Conservation (phyloP, 2,113 vertebrate genomes). For the Sinocyclocheilus maitianheensis region DNA sequence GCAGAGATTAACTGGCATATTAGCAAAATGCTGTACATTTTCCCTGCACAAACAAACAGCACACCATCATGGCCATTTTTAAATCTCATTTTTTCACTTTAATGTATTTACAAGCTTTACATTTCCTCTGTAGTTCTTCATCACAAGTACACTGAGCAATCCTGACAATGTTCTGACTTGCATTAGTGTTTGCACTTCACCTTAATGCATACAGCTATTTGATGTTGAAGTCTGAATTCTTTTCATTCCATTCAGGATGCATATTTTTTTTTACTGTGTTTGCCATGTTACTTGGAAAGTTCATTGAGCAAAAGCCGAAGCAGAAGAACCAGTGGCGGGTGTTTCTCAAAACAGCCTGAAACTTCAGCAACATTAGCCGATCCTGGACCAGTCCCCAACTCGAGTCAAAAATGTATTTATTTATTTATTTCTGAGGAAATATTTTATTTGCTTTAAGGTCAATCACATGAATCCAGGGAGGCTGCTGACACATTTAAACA, state of each 20-base stretch:
- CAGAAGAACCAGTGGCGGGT: slow-evolving; percentile 75
- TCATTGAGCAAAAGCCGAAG: slow-evolving; percentile 80
- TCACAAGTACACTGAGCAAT: slow-evolving; percentile 83
- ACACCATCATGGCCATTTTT: neutral
- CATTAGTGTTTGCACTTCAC: slow-evolving; percentile 64
- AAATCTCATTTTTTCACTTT: slow-evolving; percentile 67
- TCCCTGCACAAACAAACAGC: neutral
- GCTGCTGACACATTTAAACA: slow-evolving; percentile 68
- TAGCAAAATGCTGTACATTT: neutral
- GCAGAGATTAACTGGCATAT: neutral
- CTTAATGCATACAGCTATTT: slow-evolving; percentile 56
- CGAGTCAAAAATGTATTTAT: slow-evolving; percentile 68
- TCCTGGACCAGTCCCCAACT: slow-evolving; percentile 59
- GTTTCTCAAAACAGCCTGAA: slow-evolving; percentile 66
- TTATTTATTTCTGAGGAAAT: slow-evolving; percentile 59
- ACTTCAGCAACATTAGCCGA: slow-evolving; percentile 58
- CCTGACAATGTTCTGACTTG: slow-evolving; percentile 73
- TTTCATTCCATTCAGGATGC: slow-evolving; percentile 58
- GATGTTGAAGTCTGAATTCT: slow-evolving; percentile 53
- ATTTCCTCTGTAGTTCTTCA: slow-evolving; percentile 88
- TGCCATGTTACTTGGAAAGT: slow-evolving; percentile 73
- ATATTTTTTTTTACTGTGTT: slow-evolving; percentile 65
- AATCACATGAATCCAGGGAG: slow-evolving; percentile 73
- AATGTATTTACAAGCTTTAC: slow-evolving; percentile 99
- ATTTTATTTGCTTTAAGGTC: slow-evolving; percentile 77